Evolutionary conservation across 1,140 invertebrate genomes (phyloP), one percentile per base, ranked within the genome.

Genomic region (Nephila pilipes): DNA sequence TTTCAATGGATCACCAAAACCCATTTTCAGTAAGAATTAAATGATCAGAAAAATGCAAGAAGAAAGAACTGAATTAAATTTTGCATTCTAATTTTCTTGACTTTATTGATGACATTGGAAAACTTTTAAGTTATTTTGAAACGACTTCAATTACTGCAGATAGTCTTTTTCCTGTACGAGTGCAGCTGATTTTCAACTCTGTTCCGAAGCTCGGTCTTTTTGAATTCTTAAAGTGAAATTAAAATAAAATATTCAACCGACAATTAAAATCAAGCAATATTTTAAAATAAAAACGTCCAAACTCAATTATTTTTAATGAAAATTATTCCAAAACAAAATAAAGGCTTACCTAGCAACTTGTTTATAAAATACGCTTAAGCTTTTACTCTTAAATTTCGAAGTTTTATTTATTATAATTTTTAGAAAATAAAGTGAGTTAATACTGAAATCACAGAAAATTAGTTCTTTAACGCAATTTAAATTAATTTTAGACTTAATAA

Each of bases 1-100:
- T 87, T 79, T 87, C 83, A 93, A 29, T 8, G 46, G 20, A 65
- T 14, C 65, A 16, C 60, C 75, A 83, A 38, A 36, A 69, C 20
- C 22, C 90, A 92, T 92, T 16, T 46, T 90, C 46, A 38, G 18
- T 38, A 36, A 25, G 22, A 60, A 10, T 85, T 58, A 65, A 65
- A n/a, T 75, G 58, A 85, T 5, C 54, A 85, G 16, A 18, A 55
- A 60, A 75, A 32, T 20, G 16, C 29, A 16, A 32, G 25, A 46
- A 46, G 32, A 5, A 75, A 14, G 29, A 83, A 54, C 46, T 83
- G 18, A 83, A 75, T 32, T 32, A 75, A 32, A 20, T 29, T 36
- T 75, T 14, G 32, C 29, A 32, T 18, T 18, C 69, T 60, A 75
- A 75, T 32, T 75, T 36, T 75, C 32, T 69, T 25, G 6, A 69